phyloP scores from a whole-genome alignment of 2,888 invertebrate genomes.

The Ecdyonurus torrentis region DNA sequence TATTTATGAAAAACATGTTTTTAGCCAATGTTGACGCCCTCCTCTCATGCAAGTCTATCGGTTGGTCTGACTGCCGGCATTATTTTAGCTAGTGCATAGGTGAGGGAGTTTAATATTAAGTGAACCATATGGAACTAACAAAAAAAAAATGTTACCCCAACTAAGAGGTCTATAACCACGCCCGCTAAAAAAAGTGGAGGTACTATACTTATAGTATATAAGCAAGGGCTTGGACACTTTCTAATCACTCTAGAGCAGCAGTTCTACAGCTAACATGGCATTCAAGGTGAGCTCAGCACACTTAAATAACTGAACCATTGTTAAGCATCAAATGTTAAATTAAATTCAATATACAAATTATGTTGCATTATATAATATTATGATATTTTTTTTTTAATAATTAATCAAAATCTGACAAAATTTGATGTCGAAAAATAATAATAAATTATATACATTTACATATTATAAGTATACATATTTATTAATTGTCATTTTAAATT shows the following conservation, averaged over 20 bases:
- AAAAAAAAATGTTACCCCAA: too few species aligned
- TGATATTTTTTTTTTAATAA: too few species aligned
- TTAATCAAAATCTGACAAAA: too few species aligned
- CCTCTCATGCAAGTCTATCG: not conserved
- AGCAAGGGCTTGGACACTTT: not conserved
- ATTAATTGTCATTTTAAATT: not conserved
- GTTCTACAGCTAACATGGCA: constrained; percentile 2
- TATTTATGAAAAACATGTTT: not conserved
- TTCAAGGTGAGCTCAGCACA: constrained; percentile 4
- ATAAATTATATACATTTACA: not conserved
- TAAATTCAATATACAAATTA: too few species aligned
- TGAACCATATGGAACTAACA: too few species aligned
- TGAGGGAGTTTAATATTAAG: too few species aligned
- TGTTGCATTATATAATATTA: too few species aligned
- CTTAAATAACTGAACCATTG: too few species aligned
- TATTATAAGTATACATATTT: not conserved
- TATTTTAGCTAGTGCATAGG: not conserved
- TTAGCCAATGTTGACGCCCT: too few species aligned
- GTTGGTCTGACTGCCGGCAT: not conserved
- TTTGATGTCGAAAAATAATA: not conserved
- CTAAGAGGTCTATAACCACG: not conserved
- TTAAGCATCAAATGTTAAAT: too few species aligned
- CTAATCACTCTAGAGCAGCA: constrained; percentile 3
- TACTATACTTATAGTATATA: not conserved
- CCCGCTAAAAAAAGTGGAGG: too few species aligned